Base-by-base conservation (phyloP, 2,113 vertebrate genomes). In the Crocuta crocuta region DNA sequence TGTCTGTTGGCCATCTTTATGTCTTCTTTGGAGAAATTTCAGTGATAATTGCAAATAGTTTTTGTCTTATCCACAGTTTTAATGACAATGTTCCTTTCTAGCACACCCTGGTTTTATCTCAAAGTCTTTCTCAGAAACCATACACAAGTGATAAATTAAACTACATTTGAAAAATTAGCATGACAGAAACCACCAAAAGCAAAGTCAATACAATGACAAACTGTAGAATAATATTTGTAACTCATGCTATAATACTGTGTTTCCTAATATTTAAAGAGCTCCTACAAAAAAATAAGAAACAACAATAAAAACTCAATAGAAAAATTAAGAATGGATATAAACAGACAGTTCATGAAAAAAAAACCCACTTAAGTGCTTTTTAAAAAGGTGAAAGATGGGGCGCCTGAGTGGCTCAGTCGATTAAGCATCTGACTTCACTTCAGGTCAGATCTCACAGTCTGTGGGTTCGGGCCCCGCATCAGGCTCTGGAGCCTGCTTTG, bases 151-250 rank as follows among this genome's bases (percentile, higher is more conserved):
- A 89, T 50, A 94, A 50, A 82, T 53, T 89, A 53, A 83, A 43
- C 35, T 13, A 15, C 4, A 50, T 70, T 63, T 91, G 43, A 70
- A 48, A 95, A 66, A 50, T 45, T 50, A 50, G 50, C 50, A 50
- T 12, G 50, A 50, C 50, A 71, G 70, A 89, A 95, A 19, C 53
- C 71, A 61, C 24, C 65, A 73, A 17, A 74, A 79, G 15, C 33
- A 33, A 93, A 81, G 31, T 53, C 65, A 89, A 92, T 85, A 63
- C 17, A 96, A 81, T 76, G 48, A 92, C 45, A 90, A 68, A 66
- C 28, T 31, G 3, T 50, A 33, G 68, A 74, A 88, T 48, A 74
- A 45, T 48, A 71, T 11, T 70, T 83, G 11, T n/a, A 74, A 21
- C 76, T 74, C 17, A 24, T 26, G n/a, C 70, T 84, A 88, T 48